phyloP scores from a whole-genome alignment of 2,888 invertebrate genomes.

The Agelastica alni region DNA sequence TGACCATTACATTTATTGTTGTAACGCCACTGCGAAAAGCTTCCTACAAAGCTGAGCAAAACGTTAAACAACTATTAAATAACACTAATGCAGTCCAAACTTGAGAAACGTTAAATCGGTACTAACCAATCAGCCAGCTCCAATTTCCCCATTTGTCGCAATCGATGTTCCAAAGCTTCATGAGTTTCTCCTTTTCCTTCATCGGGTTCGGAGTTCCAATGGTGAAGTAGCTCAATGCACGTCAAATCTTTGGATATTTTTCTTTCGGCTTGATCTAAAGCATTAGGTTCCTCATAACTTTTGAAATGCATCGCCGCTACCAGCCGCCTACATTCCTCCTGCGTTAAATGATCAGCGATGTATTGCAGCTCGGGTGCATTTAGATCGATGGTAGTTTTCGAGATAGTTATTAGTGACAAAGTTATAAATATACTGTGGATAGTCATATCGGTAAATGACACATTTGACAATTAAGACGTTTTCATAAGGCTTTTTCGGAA shows the following conservation, averaged over 20 bases:
- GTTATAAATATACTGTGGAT: no score
- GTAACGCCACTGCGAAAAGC: no score
- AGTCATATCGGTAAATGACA: no score
- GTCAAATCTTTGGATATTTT: conserved; percentile 59
- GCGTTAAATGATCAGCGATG: conserved; percentile 62
- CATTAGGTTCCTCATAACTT: conserved; percentile 55
- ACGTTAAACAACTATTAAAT: no score
- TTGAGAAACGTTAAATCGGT: no score
- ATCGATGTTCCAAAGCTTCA: conserved; percentile 59
- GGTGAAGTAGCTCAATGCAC: conserved; percentile 62
- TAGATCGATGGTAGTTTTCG: conserved; percentile 52
- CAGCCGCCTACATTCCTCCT: conserved; percentile 63
- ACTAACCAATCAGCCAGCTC: conserved; percentile 64
- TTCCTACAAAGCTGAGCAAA: no score
- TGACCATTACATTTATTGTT: no score
- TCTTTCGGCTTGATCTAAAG: conserved; percentile 56
- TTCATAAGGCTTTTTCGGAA: no score
- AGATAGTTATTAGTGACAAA: no score
- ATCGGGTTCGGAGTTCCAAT: conserved; percentile 61
- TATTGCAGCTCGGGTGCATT: conserved; percentile 57
- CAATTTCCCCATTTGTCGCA: conserved; percentile 62
- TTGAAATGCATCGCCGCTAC: conserved; percentile 64
- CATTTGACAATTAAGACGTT: no score
- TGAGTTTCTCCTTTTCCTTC: conserved; percentile 65
- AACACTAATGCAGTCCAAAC: no score